Evolutionary conservation across 2,797 vertebrate genomes (phyloP), one percentile per base, ranked within the genome.

Genomic region (Emys orbicularis): DNA sequence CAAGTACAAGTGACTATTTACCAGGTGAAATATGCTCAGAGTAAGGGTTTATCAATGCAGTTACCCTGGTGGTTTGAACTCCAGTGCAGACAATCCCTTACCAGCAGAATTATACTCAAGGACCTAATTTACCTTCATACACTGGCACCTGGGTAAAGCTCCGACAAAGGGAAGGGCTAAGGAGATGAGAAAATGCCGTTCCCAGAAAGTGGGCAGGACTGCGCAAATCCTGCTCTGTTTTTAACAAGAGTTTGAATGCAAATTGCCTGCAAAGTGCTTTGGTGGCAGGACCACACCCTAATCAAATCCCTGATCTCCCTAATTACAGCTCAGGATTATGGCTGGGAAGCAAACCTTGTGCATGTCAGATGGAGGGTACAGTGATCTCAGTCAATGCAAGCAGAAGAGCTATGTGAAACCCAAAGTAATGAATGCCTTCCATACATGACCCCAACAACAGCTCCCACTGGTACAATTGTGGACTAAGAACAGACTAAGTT

Each of bases 301-400:
- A 97, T 94, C 93, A 91, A 93, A 91, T 85, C 88, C 93, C 93
- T 96, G 93, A 97, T 97, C 96, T 97, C 80, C 84, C 79, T 97
- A 97, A 97, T 98, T 96, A 97, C 90, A 96, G 76, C 94, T 95
- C 95, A 97, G 94, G 93, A 82, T 91, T 91, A 2, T 21, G 79
- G 91, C 88, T 96, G 92, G 92, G 90, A 91, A 97, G 92, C 68
- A 96, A 92, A 92, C 79, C 89, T 86, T 89, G 25, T 31, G 44
- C 74, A 49, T 65, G n/a, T 92, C 79, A 84, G 93, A 95, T 0
- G 27, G n/a, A 27, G 86, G 93, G 23, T 49, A 41, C 2, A 15
- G 53, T 29, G 80, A 81, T 61, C 56, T 86, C 0, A 0, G 87
- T 27, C 84, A 81, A 37, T 19, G 10, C 0, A 31, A 89, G 86